Percentiles rank a stretch among this genome's conserved stretches.
Evolutionary conservation across 2,113 vertebrate species (phyloP).

Genomic region (Psephotus haematonotus): DNA sequence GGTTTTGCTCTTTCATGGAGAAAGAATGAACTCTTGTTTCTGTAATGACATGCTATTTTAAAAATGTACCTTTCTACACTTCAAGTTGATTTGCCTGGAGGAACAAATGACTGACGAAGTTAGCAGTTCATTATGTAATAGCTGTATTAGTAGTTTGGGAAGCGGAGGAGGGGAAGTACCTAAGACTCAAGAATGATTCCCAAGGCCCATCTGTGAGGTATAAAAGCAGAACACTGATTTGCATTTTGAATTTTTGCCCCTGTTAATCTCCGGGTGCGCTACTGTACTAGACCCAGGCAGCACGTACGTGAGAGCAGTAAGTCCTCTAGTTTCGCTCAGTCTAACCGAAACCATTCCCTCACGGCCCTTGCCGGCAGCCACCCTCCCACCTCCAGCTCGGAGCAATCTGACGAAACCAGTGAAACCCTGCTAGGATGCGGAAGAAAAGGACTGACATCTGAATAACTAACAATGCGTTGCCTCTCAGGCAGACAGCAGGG

Average conservation of each 20-base stretch:
- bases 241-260: not conserved
- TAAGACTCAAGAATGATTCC: slow-evolving; percentile 16
- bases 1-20: not conserved
- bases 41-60: not conserved
- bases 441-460: slow-evolving; percentile 13
- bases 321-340: not conserved
- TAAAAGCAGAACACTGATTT: slow-evolving; percentile 12
- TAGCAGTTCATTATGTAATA: slow-evolving; percentile 62
- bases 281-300: not conserved
- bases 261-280: accelerated
- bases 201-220: not conserved
- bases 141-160: not conserved
- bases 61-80: not conserved
- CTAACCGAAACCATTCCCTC: not conserved
- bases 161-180: slow-evolving; percentile 17
- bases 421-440: slow-evolving; percentile 38
- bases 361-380: not conserved
- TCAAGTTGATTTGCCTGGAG: slow-evolving; percentile 24
- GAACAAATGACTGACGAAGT: slow-evolving; percentile 54
- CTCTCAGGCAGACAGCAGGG: slow-evolving; percentile 54
- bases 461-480: not conserved
- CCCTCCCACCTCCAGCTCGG: not conserved
- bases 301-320: not conserved
- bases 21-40: not conserved
- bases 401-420: slow-evolving; percentile 37